Evolutionary conservation across 2,888 invertebrate genomes (phyloP).

Genomic region (Chymomyza caudatula): DNA sequence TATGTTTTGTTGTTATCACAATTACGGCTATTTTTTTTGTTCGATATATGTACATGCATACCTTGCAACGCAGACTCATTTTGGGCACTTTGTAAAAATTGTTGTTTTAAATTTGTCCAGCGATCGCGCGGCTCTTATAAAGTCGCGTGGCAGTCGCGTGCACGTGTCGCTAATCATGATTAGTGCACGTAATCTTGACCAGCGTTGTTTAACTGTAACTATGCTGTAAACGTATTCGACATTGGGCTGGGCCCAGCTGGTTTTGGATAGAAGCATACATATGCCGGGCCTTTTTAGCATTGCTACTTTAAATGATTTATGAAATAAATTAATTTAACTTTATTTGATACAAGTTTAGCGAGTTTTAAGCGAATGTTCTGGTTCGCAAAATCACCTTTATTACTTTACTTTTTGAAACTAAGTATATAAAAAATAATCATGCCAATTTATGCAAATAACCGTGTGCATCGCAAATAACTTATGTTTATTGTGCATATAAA

Average conservation of each 20-base stretch:
- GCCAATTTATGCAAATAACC: too few species aligned
- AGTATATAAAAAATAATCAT: too few species aligned
- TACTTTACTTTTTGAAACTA: too few species aligned
- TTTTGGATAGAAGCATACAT: background rate
- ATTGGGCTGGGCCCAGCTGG: background rate
- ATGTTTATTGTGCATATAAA: too few species aligned
- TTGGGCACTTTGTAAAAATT: conserved; percentile 22
- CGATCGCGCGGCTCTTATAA: conserved; percentile 51
- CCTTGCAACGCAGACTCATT: conserved; percentile 53
- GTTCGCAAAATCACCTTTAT: too few species aligned
- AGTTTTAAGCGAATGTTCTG: too few species aligned
- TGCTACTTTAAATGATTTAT: background rate
- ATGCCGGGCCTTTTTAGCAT: background rate
- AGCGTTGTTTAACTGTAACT: background rate
- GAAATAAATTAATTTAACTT: background rate
- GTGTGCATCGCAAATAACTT: too few species aligned
- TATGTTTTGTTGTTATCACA: background rate
- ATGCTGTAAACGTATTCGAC: background rate
- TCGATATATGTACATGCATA: conserved; percentile 25
- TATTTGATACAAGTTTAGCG: too few species aligned
- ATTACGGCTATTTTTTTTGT: background rate
- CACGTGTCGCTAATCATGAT: conserved; percentile 59
- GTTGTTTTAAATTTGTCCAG: conserved; percentile 31
- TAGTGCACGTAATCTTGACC: conserved; percentile 8
- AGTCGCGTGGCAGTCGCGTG: conserved; percentile 48